Conservation (phyloP, 2,797 vertebrate genomes). For the Alectoris magna region DNA sequence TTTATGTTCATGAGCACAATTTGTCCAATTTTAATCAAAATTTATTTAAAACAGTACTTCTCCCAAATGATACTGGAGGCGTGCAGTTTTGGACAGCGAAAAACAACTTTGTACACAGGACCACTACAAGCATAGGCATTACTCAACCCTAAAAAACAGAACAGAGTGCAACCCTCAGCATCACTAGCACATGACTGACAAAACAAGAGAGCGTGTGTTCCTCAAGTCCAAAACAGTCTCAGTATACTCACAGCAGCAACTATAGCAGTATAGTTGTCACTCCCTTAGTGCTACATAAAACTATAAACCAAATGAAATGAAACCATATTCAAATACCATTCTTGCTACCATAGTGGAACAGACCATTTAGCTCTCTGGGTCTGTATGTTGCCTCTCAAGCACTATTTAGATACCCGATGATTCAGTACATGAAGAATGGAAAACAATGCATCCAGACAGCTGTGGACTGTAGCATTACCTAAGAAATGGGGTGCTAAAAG, state of each 20-base stretch:
- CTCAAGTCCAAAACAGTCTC: slow-evolving; percentile 29
- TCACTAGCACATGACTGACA: neutral
- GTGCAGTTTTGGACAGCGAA: neutral
- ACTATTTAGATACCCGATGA: slow-evolving; percentile 54
- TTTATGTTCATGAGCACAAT: neutral
- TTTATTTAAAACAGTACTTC: neutral
- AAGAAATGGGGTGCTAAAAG: neutral
- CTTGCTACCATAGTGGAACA: slow-evolving; percentile 24
- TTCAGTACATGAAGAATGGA: slow-evolving; percentile 48
- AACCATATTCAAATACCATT: slow-evolving; percentile 69
- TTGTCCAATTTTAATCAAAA: neutral
- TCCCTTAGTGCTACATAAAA: neutral
- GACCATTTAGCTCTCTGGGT: slow-evolving; percentile 19
- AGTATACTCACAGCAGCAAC: slow-evolving; percentile 9
- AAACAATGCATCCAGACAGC: slow-evolving; percentile 58
- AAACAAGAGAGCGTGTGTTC: neutral
- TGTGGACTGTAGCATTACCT: slow-evolving; percentile 39
- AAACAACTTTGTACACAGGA: neutral
- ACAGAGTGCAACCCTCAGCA: neutral
- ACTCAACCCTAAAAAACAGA: neutral
- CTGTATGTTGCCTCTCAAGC: slow-evolving; percentile 39
- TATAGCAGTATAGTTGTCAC: slow-evolving; percentile 1
- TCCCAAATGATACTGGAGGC: neutral
- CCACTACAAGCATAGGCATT: neutral
- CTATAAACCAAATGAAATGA: slow-evolving; percentile 65